phyloP scores from a whole-genome alignment of 2,797 vertebrate genomes.

The Ataeniobius toweri region DNA sequence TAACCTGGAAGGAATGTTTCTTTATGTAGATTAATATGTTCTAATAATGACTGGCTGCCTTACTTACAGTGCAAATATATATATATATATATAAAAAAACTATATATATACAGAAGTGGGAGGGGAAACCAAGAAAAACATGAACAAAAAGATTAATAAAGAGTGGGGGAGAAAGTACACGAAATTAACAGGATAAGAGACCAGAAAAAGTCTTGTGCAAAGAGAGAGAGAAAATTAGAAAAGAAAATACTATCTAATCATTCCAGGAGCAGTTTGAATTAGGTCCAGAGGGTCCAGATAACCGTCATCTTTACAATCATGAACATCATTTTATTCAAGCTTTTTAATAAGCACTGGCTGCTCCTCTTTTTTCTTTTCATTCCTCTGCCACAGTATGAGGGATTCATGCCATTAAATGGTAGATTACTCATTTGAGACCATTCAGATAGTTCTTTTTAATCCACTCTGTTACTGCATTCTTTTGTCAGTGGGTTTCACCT shows the following conservation, averaged over 20 bases:
- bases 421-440: slow-evolving; percentile 65
- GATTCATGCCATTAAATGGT: slow-evolving; percentile 66
- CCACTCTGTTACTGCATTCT: slow-evolving; percentile 48
- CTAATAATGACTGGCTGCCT: slow-evolving; percentile 15
- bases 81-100: slow-evolving; percentile 2
- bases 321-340: slow-evolving; percentile 65
- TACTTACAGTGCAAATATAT: neutral
- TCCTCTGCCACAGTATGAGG: slow-evolving; percentile 56
- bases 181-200: slow-evolving; percentile 5
- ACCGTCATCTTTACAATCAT: slow-evolving; percentile 65
- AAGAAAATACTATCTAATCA: slow-evolving; percentile 52
- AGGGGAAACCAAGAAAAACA: neutral
- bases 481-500: slow-evolving; percentile 41
- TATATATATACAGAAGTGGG: neutral
- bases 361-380: slow-evolving; percentile 27
- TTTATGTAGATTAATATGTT: slow-evolving; percentile 19
- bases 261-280: slow-evolving; percentile 60
- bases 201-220: slow-evolving; percentile 1
- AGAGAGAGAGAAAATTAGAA: slow-evolving; percentile 16
- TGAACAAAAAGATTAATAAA: slow-evolving; percentile 1
- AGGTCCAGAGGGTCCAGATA: slow-evolving; percentile 63
- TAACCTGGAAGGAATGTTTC: slow-evolving; percentile 11
- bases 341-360: slow-evolving; percentile 58
- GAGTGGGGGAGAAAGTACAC: neutral
- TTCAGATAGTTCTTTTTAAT: slow-evolving; percentile 53